A percentile compares a stretch with the other conserved stretches of the same genome.
These are phyloP conservation scores for Nothocercus julius DNA, from an alignment of 2,113 vertebrate species.

Conservation along the genomic window DNA sequence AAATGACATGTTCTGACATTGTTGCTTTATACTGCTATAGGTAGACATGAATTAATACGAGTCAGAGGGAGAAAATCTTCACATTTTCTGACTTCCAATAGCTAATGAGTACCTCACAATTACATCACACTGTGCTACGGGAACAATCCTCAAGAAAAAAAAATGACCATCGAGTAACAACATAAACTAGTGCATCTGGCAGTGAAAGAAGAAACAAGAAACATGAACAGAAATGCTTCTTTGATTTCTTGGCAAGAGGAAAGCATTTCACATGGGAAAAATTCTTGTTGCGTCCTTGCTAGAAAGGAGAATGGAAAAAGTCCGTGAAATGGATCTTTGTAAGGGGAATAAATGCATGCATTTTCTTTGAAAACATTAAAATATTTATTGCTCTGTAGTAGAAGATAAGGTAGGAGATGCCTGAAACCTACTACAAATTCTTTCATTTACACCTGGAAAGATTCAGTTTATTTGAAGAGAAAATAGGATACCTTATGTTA, in stretches of 20 bases:
- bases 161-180: neutral
- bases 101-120: neutral
- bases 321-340: neutral
- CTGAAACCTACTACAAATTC: neutral
- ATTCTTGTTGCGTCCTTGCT: slow-evolving; percentile 24
- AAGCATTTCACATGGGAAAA: slow-evolving; percentile 58
- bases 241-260: slow-evolving; percentile 36
- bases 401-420: neutral
- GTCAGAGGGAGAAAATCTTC: neutral
- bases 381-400: neutral
- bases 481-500: neutral
- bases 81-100: neutral
- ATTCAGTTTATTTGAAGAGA: neutral
- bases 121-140: neutral
- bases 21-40: neutral
- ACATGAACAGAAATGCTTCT: neutral
- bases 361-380: neutral
- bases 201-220: neutral
- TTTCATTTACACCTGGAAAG: neutral
- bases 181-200: slow-evolving; percentile 42
- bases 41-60: neutral
- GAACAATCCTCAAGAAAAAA: neutral
- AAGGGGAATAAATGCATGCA: neutral
- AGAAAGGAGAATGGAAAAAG: neutral
- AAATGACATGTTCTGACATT: neutral